Percentiles rank a stretch among this genome's conserved stretches.
Conservation (phyloP, 2,797 vertebrate genomes). For the Eulemur albifrons region DNA sequence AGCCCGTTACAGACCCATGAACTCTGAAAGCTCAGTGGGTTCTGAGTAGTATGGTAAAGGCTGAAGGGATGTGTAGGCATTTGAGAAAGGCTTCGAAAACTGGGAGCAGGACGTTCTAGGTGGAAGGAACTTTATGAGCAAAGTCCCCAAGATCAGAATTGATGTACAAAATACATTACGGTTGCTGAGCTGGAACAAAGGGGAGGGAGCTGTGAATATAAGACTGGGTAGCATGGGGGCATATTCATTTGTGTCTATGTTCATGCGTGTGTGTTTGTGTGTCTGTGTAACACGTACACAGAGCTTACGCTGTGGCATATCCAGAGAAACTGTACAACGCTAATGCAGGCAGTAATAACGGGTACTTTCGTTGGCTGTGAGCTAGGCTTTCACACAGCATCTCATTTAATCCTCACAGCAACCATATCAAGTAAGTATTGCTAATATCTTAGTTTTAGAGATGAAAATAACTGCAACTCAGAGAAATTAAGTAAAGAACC, state of each 20-base stretch:
- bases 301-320: background rate
- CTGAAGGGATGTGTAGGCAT: background rate
- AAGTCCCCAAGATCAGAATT: background rate
- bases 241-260: background rate
- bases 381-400: background rate
- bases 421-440: background rate
- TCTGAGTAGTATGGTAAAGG: background rate
- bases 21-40: background rate
- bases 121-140: background rate
- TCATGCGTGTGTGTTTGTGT: background rate
- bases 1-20: background rate
- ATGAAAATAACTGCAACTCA: background rate
- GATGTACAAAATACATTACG: background rate
- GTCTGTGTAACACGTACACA: background rate
- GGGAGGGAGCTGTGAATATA: background rate
- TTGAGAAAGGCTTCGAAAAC: background rate
- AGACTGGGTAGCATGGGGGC: background rate
- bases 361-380: background rate
- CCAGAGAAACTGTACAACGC: background rate
- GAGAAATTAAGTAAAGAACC: background rate
- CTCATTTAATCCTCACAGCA: background rate
- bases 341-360: background rate
- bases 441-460: background rate
- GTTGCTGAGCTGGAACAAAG: background rate
- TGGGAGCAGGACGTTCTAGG: background rate